Conservation (phyloP, 2,888 invertebrate genomes). For the Alentia gelatinosa region DNA sequence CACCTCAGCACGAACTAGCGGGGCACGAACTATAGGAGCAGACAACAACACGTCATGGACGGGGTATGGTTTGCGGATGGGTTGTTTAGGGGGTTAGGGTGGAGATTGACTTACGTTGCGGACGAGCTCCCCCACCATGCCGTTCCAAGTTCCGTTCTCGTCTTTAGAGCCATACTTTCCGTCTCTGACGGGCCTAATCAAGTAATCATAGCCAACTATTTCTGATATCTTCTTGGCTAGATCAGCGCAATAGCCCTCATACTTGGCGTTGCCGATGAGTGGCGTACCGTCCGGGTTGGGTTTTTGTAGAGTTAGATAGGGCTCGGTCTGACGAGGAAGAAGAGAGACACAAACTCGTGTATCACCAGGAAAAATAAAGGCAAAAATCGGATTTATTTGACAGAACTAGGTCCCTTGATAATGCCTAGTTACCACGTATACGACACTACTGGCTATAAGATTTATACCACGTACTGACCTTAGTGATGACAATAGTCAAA, state of each 20-base stretch:
- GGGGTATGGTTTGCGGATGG: not conserved
- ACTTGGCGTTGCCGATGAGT: slow-evolving; percentile 84
- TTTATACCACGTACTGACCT: no score
- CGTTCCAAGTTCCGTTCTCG: slow-evolving; percentile 70
- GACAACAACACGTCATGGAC: not conserved
- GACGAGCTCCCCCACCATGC: slow-evolving; percentile 67
- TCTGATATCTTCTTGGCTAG: slow-evolving; percentile 79
- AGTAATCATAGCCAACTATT: slow-evolving; percentile 79
- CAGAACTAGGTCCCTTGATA: no score
- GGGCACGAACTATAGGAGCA: not conserved
- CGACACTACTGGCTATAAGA: no score
- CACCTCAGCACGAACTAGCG: not conserved
- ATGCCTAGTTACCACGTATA: no score
- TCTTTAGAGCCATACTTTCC: slow-evolving; percentile 64
- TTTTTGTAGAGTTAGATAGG: slow-evolving; percentile 36
- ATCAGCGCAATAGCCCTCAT: slow-evolving; percentile 82
- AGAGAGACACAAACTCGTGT: not conserved
- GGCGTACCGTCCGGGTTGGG: slow-evolving; percentile 14
- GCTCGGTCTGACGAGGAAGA: slow-evolving; percentile 55
- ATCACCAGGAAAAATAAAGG: slow-evolving; percentile 1
- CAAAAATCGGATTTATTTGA: no score
- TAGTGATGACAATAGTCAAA: no score
- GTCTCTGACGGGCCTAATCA: slow-evolving; percentile 65
- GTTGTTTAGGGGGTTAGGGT: not conserved
- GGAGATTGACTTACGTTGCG: slow-evolving; percentile 58